Evolutionary conservation across 2,113 vertebrate genomes (phyloP).

Genomic region (Oxyura jamaicensis): DNA sequence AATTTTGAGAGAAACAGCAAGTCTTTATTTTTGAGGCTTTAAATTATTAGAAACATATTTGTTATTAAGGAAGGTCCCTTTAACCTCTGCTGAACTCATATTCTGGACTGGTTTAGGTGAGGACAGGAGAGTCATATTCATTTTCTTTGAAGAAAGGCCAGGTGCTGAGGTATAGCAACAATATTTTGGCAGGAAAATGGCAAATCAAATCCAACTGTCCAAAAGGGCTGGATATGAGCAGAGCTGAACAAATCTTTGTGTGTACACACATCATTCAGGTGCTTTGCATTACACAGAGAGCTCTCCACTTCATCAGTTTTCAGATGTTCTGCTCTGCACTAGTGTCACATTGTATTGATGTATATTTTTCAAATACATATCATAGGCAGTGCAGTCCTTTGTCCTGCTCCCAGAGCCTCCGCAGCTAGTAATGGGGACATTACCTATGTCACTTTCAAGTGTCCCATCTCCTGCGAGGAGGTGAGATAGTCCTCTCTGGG

Average conservation of each 20-base stretch:
- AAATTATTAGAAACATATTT: not conserved
- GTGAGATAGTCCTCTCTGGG: not conserved
- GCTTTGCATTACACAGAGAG: slow-evolving; percentile 67
- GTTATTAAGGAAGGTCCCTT: slow-evolving; percentile 16
- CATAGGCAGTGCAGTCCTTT: not conserved
- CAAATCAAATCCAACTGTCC: slow-evolving; percentile 72
- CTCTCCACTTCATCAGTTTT: slow-evolving; percentile 55
- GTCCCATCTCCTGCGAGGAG: not conserved
- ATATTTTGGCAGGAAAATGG: slow-evolving; percentile 66
- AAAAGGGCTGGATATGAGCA: slow-evolving; percentile 54
- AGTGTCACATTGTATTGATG: slow-evolving; percentile 34
- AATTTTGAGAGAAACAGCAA: not conserved
- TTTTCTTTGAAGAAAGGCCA: slow-evolving; percentile 67
- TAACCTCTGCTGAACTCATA: slow-evolving; percentile 52
- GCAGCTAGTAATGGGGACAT: not conserved
- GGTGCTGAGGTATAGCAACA: slow-evolving; percentile 60
- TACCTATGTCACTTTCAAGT: slow-evolving; percentile 26
- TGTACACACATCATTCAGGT: slow-evolving; percentile 65
- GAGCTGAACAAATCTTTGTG: slow-evolving; percentile 66
- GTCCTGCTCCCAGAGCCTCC: not conserved
- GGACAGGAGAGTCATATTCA: not conserved
- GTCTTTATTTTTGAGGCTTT: slow-evolving; percentile 16
- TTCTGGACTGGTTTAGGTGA: slow-evolving; percentile 44
- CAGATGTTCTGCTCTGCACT: slow-evolving; percentile 47
- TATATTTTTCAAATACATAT: slow-evolving; percentile 48